Percentiles rank a stretch among this genome's conserved stretches.
Conservation (phyloP, 2,113 vertebrate species). For the Capricornis sumatraensis region DNA sequence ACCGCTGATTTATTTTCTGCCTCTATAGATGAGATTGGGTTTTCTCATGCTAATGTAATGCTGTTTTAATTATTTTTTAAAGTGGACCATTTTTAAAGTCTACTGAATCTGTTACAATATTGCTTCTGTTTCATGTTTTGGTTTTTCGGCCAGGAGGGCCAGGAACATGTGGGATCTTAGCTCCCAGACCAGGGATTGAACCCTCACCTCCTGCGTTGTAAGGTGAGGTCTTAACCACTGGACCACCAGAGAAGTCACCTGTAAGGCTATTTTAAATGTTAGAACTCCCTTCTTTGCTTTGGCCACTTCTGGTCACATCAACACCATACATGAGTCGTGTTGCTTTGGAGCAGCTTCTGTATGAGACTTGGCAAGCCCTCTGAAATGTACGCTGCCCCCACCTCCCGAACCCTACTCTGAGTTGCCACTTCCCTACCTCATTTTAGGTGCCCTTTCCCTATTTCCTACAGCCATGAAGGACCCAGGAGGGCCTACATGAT, state of each 20-base stretch:
- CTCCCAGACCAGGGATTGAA: background rate
- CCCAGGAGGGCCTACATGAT: background rate
- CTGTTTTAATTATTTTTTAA: background rate
- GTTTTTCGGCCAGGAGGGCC: background rate
- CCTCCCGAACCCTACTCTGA: background rate
- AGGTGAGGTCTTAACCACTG: background rate
- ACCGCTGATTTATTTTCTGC: background rate
- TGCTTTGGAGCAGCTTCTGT: background rate
- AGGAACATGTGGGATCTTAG: background rate
- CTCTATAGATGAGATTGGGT: background rate
- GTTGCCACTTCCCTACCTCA: background rate
- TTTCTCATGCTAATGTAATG: background rate
- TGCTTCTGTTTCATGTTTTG: background rate
- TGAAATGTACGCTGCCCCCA: too few relatives aligned
- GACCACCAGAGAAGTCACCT: background rate
- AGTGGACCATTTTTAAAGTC: background rate
- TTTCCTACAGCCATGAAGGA: background rate
- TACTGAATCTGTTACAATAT: background rate
- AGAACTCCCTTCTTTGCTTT: background rate
- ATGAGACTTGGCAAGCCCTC: background rate
- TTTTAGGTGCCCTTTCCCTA: background rate
- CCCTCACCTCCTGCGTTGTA: background rate
- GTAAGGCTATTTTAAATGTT: background rate
- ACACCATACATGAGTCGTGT: background rate
- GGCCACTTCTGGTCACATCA: background rate